Evolutionary conservation across 2,888 invertebrate species (phyloP), one percentile per base, ranked within the genome.

Genomic region (Stenurella melanura): DNA sequence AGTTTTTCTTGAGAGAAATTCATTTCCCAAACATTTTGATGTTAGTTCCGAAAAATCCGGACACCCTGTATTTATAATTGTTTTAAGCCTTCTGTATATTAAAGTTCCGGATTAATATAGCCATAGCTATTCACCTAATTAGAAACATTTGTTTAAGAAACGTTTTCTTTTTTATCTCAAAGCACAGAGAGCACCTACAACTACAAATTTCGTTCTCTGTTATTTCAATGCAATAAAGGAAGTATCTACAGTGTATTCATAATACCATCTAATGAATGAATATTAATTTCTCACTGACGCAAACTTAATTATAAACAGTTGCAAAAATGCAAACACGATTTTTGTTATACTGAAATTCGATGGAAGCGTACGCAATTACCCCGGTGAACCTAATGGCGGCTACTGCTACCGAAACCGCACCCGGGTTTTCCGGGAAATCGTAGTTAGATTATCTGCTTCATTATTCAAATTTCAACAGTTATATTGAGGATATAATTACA

Each of bases 401-500:
- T 56, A 34, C 58, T 58, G 69, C 69, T 17, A 30, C 17, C 11
- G 34, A 30, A 56, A 54, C 69, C 69, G 57, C 69, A 57, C 69
- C 69, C 69, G 57, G 58, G 6, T 4, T 10, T 69, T 69, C 69
- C 34, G n/a, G 58, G 69, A 69, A 69, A 17, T 30, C 34, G 17
- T 30, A 15, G 26, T n/a, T 67, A 26, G 69, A 69, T 69, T 69
- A 69, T 34, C 69, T 56, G 57, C 18, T 58, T 69, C 57, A 69
- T 69, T 69, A 69, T 69, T 58, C 30, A 69, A 69, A 57, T 58
- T 57, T 57, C 34, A 58, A 26, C 57, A 34, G 58, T 15, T 69
- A 38, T 38, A 58, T 69, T 38, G 42, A 56, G 56, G 68, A 30
- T 57, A 58, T 58, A 38, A 58, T 58, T 69, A 69, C 15, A 58